A percentile compares a stretch with the other conserved stretches of the same genome.
Conservation (phyloP, 2,797 vertebrate species). For the Xenopus petersii region DNA sequence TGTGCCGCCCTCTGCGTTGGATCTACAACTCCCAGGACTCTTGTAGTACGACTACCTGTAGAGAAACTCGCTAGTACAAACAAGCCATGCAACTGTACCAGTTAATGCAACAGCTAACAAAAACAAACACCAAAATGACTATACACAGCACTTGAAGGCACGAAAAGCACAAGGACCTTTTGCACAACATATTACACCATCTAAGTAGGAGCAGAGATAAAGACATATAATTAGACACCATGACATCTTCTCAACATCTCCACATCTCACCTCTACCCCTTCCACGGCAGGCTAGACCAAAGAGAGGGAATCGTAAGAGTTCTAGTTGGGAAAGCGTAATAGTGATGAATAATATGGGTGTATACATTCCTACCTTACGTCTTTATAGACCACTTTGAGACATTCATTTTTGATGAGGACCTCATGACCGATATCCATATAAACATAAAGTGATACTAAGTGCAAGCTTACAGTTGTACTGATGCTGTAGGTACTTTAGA, state of each 20-base stretch:
- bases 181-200: slow-evolving; percentile 58
- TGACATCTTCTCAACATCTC: slow-evolving; percentile 54
- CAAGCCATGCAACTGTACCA: slow-evolving; percentile 37
- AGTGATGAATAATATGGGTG: not conserved
- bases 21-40: too few relatives aligned
- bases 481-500: too few relatives aligned
- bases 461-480: too few relatives aligned
- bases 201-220: slow-evolving; percentile 3
- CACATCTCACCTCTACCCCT: slow-evolving; percentile 88
- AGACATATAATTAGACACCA: slow-evolving; percentile 49
- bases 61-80: slow-evolving; percentile 36
- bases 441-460: too few relatives aligned
- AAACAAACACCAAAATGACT: slow-evolving; percentile 56
- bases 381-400: too few relatives aligned
- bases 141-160: slow-evolving; percentile 61
- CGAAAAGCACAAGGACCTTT: slow-evolving; percentile 52
- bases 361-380: not conserved
- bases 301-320: slow-evolving; percentile 73
- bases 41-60: not conserved
- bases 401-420: too few relatives aligned
- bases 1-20: too few relatives aligned
- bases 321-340: slow-evolving; percentile 43
- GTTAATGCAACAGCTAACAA: slow-evolving; percentile 57
- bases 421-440: too few relatives aligned
- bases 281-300: slow-evolving; percentile 89